Evolutionary conservation across 2,113 vertebrate genomes (phyloP).

Genomic region (Neolamprologus tretocephalus): DNA sequence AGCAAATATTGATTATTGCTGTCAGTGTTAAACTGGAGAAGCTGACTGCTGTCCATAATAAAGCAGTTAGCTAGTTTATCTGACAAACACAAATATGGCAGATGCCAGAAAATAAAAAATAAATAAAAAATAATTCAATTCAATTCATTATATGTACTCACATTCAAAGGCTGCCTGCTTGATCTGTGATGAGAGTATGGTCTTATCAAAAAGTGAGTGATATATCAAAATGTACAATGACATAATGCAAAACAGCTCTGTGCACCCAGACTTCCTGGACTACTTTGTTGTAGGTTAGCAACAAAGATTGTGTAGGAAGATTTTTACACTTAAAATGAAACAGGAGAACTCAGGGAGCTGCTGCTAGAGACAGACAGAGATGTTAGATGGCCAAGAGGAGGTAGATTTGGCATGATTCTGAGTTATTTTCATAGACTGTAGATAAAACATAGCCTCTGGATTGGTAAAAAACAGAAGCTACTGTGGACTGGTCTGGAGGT

Average conservation of each 20-base stretch:
- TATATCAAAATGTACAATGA: neutral
- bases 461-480: neutral
- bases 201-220: neutral
- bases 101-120: neutral
- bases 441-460: neutral
- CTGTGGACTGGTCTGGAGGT: neutral
- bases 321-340: neutral
- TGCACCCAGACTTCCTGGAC: neutral
- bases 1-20: neutral
- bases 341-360: neutral
- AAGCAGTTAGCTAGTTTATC: neutral
- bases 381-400: neutral
- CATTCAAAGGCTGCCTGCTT: neutral
- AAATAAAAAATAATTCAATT: rapidly evolving
- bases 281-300: neutral
- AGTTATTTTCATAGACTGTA: neutral
- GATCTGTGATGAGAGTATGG: neutral
- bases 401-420: neutral
- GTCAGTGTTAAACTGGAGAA: neutral
- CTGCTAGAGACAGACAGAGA: neutral
- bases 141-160: neutral
- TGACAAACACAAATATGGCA: neutral
- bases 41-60: neutral
- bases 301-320: neutral
- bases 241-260: neutral